Evolutionary conservation across 2,888 invertebrate species (phyloP).

Genomic region (Microctonus hyperodae): DNA sequence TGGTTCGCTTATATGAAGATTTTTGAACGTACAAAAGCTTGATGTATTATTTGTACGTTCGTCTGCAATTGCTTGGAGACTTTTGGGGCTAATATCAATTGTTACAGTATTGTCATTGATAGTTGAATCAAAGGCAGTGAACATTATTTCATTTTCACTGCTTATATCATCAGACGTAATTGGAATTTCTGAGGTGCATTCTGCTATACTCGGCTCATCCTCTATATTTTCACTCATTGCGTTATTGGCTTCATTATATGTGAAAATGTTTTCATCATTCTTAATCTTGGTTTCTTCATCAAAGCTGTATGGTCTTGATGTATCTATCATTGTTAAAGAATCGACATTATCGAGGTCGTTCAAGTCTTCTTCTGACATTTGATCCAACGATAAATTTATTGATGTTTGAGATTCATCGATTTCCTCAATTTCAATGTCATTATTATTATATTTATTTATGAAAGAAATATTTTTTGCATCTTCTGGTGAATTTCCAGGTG

Average conservation of each 20-base stretch:
- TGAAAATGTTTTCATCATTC: not conserved
- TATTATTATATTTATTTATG: not conserved
- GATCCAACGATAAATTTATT: not conserved
- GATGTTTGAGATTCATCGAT: constrained; percentile 16
- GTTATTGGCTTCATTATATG: not conserved
- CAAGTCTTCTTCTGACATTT: not conserved
- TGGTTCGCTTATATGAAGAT: constrained; percentile 4
- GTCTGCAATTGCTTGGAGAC: not conserved
- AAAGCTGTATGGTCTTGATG: not conserved
- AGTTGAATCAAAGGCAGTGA: constrained; percentile 6
- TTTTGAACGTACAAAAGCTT: constrained; percentile 8
- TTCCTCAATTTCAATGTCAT: not conserved
- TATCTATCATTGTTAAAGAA: not conserved
- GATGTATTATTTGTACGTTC: not conserved
- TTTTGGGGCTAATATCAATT: constrained; percentile 10
- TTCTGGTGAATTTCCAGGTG: constrained; percentile 15
- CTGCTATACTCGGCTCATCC: not conserved
- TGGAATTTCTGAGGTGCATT: not conserved
- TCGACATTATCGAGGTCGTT: constrained; percentile 11
- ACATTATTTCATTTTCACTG: constrained; percentile 4
- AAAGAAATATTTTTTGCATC: not conserved
- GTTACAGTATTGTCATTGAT: constrained; percentile 10
- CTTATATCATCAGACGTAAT: constrained; percentile 3
- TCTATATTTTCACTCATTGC: not conserved
- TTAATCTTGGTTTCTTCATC: constrained; percentile 5